Conservation (phyloP, 2,113 vertebrate genomes). For the Myiopsitta monachus region DNA sequence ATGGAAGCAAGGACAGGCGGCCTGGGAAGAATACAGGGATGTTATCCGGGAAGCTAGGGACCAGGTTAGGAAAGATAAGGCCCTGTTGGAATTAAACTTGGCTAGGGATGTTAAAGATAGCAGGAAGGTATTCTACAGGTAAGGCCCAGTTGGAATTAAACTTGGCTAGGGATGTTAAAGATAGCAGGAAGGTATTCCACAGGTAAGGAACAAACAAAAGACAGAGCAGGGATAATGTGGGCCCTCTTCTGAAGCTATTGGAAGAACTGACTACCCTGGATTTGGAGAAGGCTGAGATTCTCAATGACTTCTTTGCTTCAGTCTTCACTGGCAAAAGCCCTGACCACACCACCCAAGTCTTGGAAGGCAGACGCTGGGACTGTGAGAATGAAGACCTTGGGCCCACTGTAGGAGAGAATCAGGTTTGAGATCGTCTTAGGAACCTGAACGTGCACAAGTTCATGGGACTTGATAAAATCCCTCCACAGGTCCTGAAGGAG, state of each 20-base stretch:
- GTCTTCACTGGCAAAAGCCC: background rate
- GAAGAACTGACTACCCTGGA: background rate
- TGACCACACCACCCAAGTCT: background rate
- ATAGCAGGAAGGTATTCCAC: background rate
- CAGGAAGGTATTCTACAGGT: background rate
- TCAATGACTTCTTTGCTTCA: background rate
- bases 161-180: background rate
- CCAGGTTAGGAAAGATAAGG: background rate
- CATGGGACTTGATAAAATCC: too few species aligned
- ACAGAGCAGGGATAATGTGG: background rate
- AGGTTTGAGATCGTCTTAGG: too few species aligned
- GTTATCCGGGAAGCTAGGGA: background rate
- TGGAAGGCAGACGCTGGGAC: background rate
- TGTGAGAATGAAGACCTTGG: too few species aligned
- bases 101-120: too few species aligned
- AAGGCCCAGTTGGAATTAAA: background rate
- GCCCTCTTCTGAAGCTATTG: accelerated
- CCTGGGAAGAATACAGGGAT: background rate
- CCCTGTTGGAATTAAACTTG: too few species aligned
- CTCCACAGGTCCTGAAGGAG: too few species aligned
- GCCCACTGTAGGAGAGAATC: too few species aligned
- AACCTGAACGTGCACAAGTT: too few species aligned
- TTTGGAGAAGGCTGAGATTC: background rate
- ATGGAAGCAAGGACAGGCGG: background rate
- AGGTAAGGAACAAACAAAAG: background rate